A percentile compares a stretch with the other conserved stretches of the same genome.
Evolutionary conservation across 2,888 invertebrate genomes (phyloP).

Genomic region (Oligia strigilis): DNA sequence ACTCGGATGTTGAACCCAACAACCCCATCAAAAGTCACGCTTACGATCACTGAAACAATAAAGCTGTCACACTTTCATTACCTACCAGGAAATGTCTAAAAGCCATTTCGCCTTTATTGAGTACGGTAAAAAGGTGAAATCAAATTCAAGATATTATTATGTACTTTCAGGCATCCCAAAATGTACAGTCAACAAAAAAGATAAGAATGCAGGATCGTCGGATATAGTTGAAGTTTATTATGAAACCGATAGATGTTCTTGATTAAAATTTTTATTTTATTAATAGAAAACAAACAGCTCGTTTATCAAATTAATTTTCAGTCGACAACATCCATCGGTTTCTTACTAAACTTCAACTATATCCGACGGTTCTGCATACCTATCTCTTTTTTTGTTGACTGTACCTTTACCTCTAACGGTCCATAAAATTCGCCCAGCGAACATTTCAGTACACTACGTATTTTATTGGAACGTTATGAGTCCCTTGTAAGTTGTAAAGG

Average conservation of each 20-base stretch:
- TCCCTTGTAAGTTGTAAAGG: constrained; percentile 16
- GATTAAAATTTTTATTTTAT: too few relatives aligned
- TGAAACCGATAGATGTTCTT: too few relatives aligned
- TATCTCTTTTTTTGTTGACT: too few relatives aligned
- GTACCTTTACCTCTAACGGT: constrained; percentile 4
- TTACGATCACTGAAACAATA: too few relatives aligned
- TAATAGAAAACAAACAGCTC: too few relatives aligned
- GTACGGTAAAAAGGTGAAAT: neutral
- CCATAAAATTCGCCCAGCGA: neutral
- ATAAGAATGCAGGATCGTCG: too few relatives aligned
- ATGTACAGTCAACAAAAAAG: neutral
- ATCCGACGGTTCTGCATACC: too few relatives aligned
- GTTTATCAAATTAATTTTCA: too few relatives aligned
- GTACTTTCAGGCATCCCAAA: constrained; percentile 5
- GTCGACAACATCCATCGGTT: too few relatives aligned
- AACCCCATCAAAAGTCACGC: neutral
- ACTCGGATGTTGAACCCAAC: neutral
- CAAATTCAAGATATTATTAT: constrained; percentile 25
- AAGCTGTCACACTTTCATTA: neutral
- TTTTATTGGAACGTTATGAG: constrained; percentile 35
- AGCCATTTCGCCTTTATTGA: neutral
- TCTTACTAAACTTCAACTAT: too few relatives aligned
- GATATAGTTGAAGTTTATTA: too few relatives aligned
- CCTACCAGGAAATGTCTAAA: neutral
- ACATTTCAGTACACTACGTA: constrained; percentile 4